Evolutionary conservation across 2,113 vertebrate species (phyloP), one percentile per base, ranked within the genome.

Genomic region (Urocynchramus pylzowi): DNA sequence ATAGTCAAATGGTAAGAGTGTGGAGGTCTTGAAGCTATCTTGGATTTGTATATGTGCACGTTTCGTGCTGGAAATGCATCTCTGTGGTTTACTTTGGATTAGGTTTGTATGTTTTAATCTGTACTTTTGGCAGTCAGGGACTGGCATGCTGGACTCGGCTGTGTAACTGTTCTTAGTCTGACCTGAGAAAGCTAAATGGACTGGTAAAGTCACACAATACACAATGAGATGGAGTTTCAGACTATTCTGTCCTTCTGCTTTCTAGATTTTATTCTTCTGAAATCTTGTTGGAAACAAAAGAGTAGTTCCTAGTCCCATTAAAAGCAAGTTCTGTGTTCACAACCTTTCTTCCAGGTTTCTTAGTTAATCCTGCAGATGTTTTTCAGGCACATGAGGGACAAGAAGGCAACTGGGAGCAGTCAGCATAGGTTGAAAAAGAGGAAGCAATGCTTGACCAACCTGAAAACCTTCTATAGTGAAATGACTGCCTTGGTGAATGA

Each of bases 21-120:
- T 52, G 60, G 52, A 89, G 39, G 24, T 14, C 49, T 85, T 16
- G 2, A 89, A 57, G 45, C 20, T 63, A 22, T 31, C 87, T 74
- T 78, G 24, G 6, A 15, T 69, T 93, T 65, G 35, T 70, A 31
- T 42, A 67, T 75, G 44, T 68, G 64, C 64, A 70, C 13, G 31
- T 78, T 89, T 95, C 1, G 5, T 92, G 39, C 74, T 87, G 60
- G 60, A 93, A 95, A 78, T 50, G 26, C 13, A 44, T 75, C 35
- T 84, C 64, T 50, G 2, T 71, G 83, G 33, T 91, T 95, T 95
- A 71, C 31, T 95, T 97, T 95, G 94, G 93, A 90, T 56, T 59
- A 75, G 27, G 17, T 87, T 88, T 84, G 30, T 71, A 23, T 78
- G 52, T 71, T 95, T 95, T 89, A 82, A 84, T 95, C 77, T 78